phyloP scores from a whole-genome alignment of 1,140 invertebrate species.

The Euschistus heros region DNA sequence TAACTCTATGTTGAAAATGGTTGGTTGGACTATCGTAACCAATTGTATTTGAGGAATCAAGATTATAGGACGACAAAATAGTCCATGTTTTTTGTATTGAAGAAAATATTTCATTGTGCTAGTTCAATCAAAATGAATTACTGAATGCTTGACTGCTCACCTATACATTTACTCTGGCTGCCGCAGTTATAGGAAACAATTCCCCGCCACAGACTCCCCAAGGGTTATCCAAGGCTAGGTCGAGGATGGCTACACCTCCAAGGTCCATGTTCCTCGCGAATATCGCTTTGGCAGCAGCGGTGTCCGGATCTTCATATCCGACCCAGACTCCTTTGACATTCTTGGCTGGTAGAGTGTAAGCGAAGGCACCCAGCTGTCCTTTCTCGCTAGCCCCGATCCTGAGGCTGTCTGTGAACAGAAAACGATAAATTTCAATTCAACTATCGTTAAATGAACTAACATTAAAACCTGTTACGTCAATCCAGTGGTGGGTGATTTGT shows the following conservation, averaged over 20 bases:
- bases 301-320: conserved; percentile 77
- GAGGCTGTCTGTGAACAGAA: conserved; percentile 47
- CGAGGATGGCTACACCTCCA: conserved; percentile 69
- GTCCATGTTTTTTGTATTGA: too few relatives aligned
- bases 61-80: too few relatives aligned
- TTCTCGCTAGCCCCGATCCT: conserved; percentile 40
- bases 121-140: conserved; percentile 4
- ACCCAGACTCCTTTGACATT: conserved; percentile 70
- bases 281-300: conserved; percentile 66
- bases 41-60: too few relatives aligned
- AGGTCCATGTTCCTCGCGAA: conserved; percentile 63
- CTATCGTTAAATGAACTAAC: conserved; percentile 46
- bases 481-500: too few relatives aligned
- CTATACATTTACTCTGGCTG: conserved; percentile 41
- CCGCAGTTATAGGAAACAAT: conserved; percentile 61
- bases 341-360: conserved; percentile 51
- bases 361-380: conserved; percentile 56
- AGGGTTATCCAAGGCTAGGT: conserved; percentile 74
- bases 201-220: conserved; percentile 64
- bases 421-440: conserved; percentile 34
- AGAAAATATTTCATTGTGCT: too few relatives aligned
- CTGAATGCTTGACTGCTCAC: not conserved
- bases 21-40: too few relatives aligned
- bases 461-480: too few relatives aligned
- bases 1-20: too few relatives aligned